These are phyloP conservation scores for Parnassius apollo DNA, from an alignment of 2,888 invertebrate genomes.

Conservation along the genomic window DNA sequence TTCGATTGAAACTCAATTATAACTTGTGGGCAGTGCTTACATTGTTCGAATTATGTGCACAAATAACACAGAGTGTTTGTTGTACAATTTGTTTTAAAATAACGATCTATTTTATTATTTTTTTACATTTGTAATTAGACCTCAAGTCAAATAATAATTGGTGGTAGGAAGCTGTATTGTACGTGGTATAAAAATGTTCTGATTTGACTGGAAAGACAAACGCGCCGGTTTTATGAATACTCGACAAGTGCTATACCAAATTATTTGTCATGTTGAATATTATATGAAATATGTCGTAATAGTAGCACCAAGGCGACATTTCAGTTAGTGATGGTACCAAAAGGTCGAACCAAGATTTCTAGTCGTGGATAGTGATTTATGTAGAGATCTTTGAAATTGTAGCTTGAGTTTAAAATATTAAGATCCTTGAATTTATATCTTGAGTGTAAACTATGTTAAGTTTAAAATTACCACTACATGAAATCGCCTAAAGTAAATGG, in stretches of 20 bases:
- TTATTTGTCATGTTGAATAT: too few species aligned
- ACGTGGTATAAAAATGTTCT: too few species aligned
- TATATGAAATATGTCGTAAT: neutral
- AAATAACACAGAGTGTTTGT: neutral
- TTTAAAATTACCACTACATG: too few species aligned
- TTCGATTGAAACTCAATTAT: too few species aligned
- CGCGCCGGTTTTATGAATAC: too few species aligned
- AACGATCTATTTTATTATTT: neutral
- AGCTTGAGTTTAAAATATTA: neutral
- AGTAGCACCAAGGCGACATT: neutral
- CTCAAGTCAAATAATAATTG: neutral
- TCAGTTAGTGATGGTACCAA: neutral
- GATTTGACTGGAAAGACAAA: too few species aligned
- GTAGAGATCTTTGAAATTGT: neutral
- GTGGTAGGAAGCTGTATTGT: too few species aligned
- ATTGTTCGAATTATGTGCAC: neutral
- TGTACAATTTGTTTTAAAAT: too few species aligned
- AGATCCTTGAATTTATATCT: neutral
- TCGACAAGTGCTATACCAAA: too few species aligned
- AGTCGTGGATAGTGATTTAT: neutral
- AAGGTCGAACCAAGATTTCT: neutral
- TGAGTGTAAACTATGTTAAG: too few species aligned
- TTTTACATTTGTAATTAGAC: neutral
- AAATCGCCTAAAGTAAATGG: too few species aligned
- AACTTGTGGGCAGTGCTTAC: neutral